Evolutionary conservation across 1,140 invertebrate genomes (phyloP), one percentile per base, ranked within the genome.

Genomic region (Gerris buenoi): DNA sequence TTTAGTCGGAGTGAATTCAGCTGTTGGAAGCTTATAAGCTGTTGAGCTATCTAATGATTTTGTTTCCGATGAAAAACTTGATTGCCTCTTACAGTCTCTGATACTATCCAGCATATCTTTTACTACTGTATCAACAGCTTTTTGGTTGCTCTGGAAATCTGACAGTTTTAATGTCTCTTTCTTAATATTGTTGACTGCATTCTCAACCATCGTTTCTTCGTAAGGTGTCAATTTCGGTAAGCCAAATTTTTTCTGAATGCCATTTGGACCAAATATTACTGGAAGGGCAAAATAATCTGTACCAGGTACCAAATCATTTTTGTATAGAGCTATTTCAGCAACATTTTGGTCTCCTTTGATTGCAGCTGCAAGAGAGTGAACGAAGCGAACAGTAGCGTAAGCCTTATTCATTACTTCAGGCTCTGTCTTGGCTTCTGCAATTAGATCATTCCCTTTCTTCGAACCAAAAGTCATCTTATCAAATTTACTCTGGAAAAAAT

Each of bases 201-300:
- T 27, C 18, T 46, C 26, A 27, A 68, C 27, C 59, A 68, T 33
- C 14, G 62, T 46, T 14, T 63, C 29, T 57, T 68, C 67, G 25
- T 27, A 64, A 1, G 57, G n/a, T 33, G 60, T 28, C 10, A 65
- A 22, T 22, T 56, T 64, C 1, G 68, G 68, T 2, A 69, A 14
- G 2, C 68, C 68, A 27, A 65, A 69, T 60, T 59, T 66, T 22
- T 63, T 13, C 15, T 63, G 29, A 29, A 69, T 66, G 18, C 68
- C 68, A n/a, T 63, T 26, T 25, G 25, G 60, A 1, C 68, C 68
- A 2, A 69, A 59, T 27, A 59, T 56, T 1, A 69, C 65, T 18
- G 68, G 68, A 2, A 69, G 46, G 5, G 68, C 28, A 60, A 69
- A 69, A 29, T 66, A 69, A 2, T 69, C 68, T n/a, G 46, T 22